phyloP scores from a whole-genome alignment of 2,888 invertebrate species.

The Xestoiulus laeticollis region DNA sequence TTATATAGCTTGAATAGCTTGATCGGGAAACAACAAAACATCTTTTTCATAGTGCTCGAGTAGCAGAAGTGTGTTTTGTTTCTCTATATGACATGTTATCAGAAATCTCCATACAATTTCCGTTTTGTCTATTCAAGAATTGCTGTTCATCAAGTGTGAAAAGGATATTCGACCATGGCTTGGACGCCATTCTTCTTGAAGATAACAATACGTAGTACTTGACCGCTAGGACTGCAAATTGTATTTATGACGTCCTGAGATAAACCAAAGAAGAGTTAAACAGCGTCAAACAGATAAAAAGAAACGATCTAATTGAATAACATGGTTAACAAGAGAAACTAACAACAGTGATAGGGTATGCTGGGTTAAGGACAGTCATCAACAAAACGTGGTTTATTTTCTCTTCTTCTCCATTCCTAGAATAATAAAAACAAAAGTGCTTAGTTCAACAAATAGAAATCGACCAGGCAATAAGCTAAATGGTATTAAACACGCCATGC shows the following conservation, averaged over 20 bases:
- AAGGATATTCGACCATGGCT: conserved; percentile 99
- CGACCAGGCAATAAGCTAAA: too few relatives aligned
- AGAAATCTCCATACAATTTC: conserved; percentile 18
- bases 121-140: not conserved
- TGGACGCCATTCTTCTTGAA: conserved; percentile 99
- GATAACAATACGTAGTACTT: conserved; percentile 96
- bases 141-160: conserved; percentile 61
- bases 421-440: not conserved
- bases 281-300: not conserved
- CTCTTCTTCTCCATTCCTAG: conserved; percentile 72
- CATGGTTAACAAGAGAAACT: conserved; percentile 67
- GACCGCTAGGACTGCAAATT: conserved; percentile 93
- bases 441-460: too few relatives aligned
- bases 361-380: conserved; percentile 97
- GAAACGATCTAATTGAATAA: not conserved
- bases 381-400: conserved; percentile 96
- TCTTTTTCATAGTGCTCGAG: not conserved
- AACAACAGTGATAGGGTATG: conserved; percentile 99
- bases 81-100: not conserved
- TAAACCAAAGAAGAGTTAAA: not conserved
- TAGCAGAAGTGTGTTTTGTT: not conserved
- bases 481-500: too few relatives aligned
- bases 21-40: not conserved
- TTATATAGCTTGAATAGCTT: not conserved
- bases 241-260: conserved; percentile 97